Percentiles rank a stretch among this genome's conserved stretches.
phyloP scores from a whole-genome alignment of 2,113 vertebrate genomes.

The Zosterops hypoxanthus region DNA sequence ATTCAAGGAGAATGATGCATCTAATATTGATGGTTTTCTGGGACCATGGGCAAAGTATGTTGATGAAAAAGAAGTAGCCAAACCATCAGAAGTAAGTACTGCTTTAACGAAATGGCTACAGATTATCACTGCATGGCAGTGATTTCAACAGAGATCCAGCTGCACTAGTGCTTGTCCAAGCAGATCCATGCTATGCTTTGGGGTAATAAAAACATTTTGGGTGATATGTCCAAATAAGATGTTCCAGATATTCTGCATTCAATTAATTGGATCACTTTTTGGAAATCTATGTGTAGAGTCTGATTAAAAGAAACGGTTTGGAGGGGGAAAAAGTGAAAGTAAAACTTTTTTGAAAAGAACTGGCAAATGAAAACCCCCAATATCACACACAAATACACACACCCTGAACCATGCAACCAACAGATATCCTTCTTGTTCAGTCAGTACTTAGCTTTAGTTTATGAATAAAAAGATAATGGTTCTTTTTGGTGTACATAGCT shows the following conservation, averaged over 20 bases:
- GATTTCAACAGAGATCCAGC: neutral
- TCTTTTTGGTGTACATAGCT: neutral
- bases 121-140: neutral
- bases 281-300: neutral
- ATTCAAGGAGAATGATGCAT: conserved; percentile 93
- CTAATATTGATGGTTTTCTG: conserved; percentile 91
- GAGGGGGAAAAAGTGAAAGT: neutral
- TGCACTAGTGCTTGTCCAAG: neutral
- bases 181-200: neutral
- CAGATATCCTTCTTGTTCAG: neutral
- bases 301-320: neutral
- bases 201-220: neutral
- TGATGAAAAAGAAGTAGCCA: conserved; percentile 93
- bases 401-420: neutral
- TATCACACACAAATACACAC: neutral
- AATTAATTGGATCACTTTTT: neutral
- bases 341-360: neutral
- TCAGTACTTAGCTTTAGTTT: neutral
- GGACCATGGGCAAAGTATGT: conserved; percentile 97
- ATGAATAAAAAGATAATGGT: neutral
- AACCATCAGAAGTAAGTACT: conserved; percentile 90
- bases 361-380: neutral
- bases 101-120: neutral
- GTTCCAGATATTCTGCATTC: neutral
- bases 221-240: neutral